Base-by-base conservation (phyloP, 2,113 vertebrate genomes). In the Tragelaphus scriptus region DNA sequence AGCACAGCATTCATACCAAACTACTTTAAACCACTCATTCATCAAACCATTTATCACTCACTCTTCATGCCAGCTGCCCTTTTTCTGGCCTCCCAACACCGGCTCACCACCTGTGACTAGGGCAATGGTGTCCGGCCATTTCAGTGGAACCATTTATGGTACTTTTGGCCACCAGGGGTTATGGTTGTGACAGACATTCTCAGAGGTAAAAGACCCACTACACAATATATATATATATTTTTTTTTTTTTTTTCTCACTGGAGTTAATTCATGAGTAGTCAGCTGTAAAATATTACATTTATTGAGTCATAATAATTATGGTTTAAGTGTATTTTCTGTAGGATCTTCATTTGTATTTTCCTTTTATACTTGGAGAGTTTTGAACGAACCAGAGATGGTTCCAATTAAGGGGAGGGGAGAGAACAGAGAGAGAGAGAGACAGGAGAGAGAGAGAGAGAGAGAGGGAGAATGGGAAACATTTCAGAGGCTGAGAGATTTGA, bases 281-380 rank as follows among this genome's bases (percentile, higher is more conserved):
- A 4, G 32, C 17, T 91, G 0, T 23, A 93, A 94, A 92, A 55
- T 61, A 65, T 44, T 15, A 89, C 1, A 79, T 30, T 91, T 98
- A 97, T 88, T 96, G 88, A 97, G n/a, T 96, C 15, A 26, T 17
- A 71, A 17, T 25, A 84, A 96, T 63, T 56, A 21, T 68, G 58
- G 59, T 40, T 89, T 88, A 90, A 47, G 26, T 85, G 10, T 49
- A 82, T 93, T 96, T 97, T 44, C 79, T 91, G 40, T 59, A 90
- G 23, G 51, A 32, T 49, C 30, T 6, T 95, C 36, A 55, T 77
- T 85, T 51, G 47, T 92, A 85, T 75, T 85, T 97, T 91, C n/a
- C 63, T 94, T 88, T 91, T 17, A 95, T 88, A 96, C 47, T 5
- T 86, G 16, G 12, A 26, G 49, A 77, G 15, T 75, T 96, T 89